phyloP scores from a whole-genome alignment of 2,113 vertebrate species.

The Myotis lucifugus region DNA sequence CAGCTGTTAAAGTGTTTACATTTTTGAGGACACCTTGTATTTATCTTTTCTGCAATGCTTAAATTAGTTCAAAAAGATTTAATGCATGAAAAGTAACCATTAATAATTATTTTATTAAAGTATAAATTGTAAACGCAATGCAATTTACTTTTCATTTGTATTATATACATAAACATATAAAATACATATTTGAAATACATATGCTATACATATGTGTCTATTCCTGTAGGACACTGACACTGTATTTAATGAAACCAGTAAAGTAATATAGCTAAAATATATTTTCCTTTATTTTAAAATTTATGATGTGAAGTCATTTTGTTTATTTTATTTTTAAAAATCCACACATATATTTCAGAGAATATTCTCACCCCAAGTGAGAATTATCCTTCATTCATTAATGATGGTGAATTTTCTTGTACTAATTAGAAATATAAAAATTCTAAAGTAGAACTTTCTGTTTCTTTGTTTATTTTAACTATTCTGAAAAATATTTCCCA shows the following conservation, averaged over 20 bases:
- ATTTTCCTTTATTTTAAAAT: conserved; percentile 44
- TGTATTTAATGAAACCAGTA: conserved; percentile 22
- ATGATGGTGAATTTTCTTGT: conserved; percentile 21
- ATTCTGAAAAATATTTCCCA: conserved; percentile 51
- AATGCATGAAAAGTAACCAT: background rate
- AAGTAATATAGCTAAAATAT: conserved; percentile 18
- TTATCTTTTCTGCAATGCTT: background rate
- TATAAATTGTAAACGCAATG: background rate
- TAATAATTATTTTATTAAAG: conserved; percentile 18
- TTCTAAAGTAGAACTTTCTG: background rate
- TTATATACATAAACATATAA: background rate
- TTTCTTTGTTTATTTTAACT: conserved; percentile 49
- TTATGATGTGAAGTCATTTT: conserved; percentile 3
- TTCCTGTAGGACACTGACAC: background rate
- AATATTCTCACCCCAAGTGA: background rate
- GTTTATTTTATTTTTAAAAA: conserved; percentile 2
- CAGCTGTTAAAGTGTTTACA: no score
- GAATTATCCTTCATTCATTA: conserved; percentile 40
- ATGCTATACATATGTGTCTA: background rate
- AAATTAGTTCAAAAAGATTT: conserved; percentile 8
- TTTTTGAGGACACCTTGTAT: background rate
- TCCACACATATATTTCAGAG: background rate
- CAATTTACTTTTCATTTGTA: background rate
- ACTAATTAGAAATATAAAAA: conserved; percentile 34
- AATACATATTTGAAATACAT: background rate